These are phyloP conservation scores for Takifugu ocellatus DNA, from an alignment of 2,797 vertebrate species.

Conservation along the genomic window DNA sequence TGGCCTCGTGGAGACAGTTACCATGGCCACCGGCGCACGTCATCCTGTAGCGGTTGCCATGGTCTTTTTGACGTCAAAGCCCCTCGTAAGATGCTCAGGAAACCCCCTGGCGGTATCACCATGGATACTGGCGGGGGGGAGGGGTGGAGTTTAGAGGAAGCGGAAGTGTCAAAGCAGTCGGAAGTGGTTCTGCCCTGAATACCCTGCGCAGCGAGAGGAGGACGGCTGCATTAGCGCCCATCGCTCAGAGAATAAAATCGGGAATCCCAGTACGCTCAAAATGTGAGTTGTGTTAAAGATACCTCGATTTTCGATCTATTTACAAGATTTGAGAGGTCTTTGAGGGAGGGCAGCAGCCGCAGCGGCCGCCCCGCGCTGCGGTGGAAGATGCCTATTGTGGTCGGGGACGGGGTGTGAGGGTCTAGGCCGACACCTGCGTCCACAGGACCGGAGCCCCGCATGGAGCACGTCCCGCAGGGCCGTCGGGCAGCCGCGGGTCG, in stretches of 20 bases:
- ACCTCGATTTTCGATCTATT: slow-evolving; percentile 23
- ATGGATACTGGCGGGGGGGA: slow-evolving; percentile 73
- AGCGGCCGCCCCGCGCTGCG: slow-evolving; percentile 51
- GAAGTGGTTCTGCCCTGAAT: slow-evolving; percentile 87
- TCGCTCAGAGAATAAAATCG: slow-evolving; percentile 74
- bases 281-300: slow-evolving; percentile 69
- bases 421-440: slow-evolving; percentile 70
- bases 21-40: slow-evolving; percentile 75
- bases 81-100: slow-evolving; percentile 71
- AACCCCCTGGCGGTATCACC: slow-evolving; percentile 73
- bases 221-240: slow-evolving; percentile 74
- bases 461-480: not conserved
- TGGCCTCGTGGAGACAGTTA: slow-evolving; percentile 74
- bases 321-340: not conserved
- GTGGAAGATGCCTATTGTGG: slow-evolving; percentile 79
- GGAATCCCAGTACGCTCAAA: slow-evolving; percentile 69
- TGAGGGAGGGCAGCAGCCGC: slow-evolving; percentile 1
- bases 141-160: slow-evolving; percentile 82
- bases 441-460: not conserved
- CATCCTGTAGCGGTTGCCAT: slow-evolving; percentile 76
- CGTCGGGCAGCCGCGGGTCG: rapidly evolving
- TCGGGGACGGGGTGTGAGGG: slow-evolving; percentile 69
- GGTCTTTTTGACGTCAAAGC: slow-evolving; percentile 76
- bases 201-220: slow-evolving; percentile 80
- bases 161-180: slow-evolving; percentile 86